Conservation (phyloP, 2,888 invertebrate species). For the Quadroppia sp. region DNA sequence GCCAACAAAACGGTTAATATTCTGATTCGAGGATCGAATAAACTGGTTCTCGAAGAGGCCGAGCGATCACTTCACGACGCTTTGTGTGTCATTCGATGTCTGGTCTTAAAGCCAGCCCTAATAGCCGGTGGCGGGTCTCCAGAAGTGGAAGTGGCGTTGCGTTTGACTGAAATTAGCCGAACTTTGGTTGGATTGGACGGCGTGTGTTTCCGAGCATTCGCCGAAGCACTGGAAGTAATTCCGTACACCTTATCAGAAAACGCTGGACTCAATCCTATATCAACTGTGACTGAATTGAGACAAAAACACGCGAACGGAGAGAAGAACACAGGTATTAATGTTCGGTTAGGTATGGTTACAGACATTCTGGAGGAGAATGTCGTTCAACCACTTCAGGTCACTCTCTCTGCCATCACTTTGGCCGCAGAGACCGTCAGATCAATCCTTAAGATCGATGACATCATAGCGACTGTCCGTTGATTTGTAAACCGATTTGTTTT, state of each 20-base stretch:
- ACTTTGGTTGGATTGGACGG: conserved; percentile 96
- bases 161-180: conserved; percentile 73
- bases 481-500: too few relatives aligned
- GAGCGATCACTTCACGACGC: conserved; percentile 98
- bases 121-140: conserved; percentile 89
- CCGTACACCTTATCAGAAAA: conserved; percentile 97
- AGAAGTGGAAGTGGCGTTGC: conserved; percentile 95
- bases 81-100: conserved; percentile 90
- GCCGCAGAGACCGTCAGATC: conserved; percentile 97
- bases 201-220: too few relatives aligned
- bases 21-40: conserved; percentile 93
- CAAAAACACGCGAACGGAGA: conserved; percentile 83
- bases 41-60: conserved; percentile 97
- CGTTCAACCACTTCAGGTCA: conserved; percentile 95
- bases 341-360: conserved; percentile 77
- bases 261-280: conserved; percentile 95
- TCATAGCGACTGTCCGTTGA: too few relatives aligned
- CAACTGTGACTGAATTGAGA: conserved; percentile 80
- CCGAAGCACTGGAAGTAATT: conserved; percentile 68
- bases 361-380: conserved; percentile 89
- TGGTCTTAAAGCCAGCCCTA: conserved; percentile 85
- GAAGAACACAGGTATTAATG: conserved; percentile 75
- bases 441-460: conserved; percentile 96
- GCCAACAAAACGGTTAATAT: conserved; percentile 98
- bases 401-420: conserved; percentile 87